phyloP scores from a whole-genome alignment of 1,140 invertebrate species.

The Neodiprion pinetum region DNA sequence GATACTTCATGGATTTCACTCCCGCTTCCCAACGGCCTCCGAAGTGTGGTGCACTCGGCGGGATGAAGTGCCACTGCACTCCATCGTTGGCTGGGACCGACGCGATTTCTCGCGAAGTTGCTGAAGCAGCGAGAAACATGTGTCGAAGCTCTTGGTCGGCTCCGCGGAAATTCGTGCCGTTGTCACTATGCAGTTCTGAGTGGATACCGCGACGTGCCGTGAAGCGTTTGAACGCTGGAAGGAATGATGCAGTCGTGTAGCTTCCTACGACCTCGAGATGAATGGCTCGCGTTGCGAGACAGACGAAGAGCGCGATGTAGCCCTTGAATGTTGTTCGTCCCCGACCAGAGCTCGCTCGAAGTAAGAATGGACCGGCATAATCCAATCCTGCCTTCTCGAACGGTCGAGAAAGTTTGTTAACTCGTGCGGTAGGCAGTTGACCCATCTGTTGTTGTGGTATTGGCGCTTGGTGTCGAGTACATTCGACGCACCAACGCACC shows the following conservation, averaged over 20 bases:
- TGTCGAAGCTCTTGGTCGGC: slow-evolving; percentile 33
- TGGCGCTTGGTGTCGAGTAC: slow-evolving; percentile 21
- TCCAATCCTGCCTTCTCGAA: slow-evolving; percentile 44
- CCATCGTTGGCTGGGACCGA: not conserved
- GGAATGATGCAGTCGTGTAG: slow-evolving; percentile 31
- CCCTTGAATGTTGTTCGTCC: slow-evolving; percentile 26
- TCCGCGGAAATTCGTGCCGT: slow-evolving; percentile 47
- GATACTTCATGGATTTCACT: slow-evolving; percentile 41
- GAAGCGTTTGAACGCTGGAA: slow-evolving; percentile 34
- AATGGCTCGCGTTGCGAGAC: slow-evolving; percentile 38
- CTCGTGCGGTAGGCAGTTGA: slow-evolving; percentile 32
- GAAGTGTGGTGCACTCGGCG: slow-evolving; percentile 45
- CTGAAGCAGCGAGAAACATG: slow-evolving; percentile 5
- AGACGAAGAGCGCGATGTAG: slow-evolving; percentile 35
- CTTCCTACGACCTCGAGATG: slow-evolving; percentile 41
- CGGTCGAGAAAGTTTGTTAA: slow-evolving; percentile 27
- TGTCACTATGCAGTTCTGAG: slow-evolving; percentile 34
- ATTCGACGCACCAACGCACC: slow-evolving; percentile 41
- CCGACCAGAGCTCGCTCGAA: slow-evolving; percentile 17
- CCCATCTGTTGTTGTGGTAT: slow-evolving; percentile 20
- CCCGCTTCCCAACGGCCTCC: slow-evolving; percentile 50
- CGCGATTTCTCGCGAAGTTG: not conserved
- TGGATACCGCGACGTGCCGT: slow-evolving; percentile 23
- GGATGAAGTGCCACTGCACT: slow-evolving; percentile 28
- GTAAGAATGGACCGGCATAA: slow-evolving; percentile 46